Base-by-base conservation (phyloP, 2,113 vertebrate genomes). In the Pavo muticus region DNA sequence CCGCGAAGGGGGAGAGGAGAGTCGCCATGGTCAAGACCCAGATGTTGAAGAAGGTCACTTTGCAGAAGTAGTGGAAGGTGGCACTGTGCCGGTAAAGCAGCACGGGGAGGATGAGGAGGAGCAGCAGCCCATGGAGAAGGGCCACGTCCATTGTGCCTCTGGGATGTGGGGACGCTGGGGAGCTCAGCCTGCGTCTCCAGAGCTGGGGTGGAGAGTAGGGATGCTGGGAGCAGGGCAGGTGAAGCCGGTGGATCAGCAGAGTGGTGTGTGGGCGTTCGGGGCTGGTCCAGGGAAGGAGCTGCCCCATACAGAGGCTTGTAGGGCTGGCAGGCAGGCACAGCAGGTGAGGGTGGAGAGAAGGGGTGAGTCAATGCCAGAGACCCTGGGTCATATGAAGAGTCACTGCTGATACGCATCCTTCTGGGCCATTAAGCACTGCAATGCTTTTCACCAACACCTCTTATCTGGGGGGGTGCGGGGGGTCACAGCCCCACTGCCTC, bases 41-140 rank as follows among this genome's bases (percentile, higher is more conserved):
- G 86, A 60, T 67, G 88, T 96, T 77, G 80, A 96, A 94, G n/a
- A 96, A 94, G 13, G 83, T 76, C 72, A 96, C 7, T 65, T 90
- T 96, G 90, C 91, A 93, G 42, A 90, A 87, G 83, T 91, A 95
- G 18, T 37, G 86, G 90, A 86, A 56, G 60, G 6, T 2, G n/a
- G 60, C 29, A 56, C 63, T 91, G 79, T 61, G 35, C 17, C 42
- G 0, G 79, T 71, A 96, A 8, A 96, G 95, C 72, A 96, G 56
- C 64, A 95, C 27, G 64, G 21, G 8, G 74, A 73, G 72, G 45
- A 80, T 13, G 19, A 96, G 64, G 24, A 96, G 48, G 37, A 95
- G 82, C 44, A 95, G 80, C 48, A 96, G 59, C 54, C 74, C 91
- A 0, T 76, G 87, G 8, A 96, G 75, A 59, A 95, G 71, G 78